Evolutionary conservation across 2,113 vertebrate species (phyloP), one percentile per base, ranked within the genome.

Genomic region (Numenius arquata): DNA sequence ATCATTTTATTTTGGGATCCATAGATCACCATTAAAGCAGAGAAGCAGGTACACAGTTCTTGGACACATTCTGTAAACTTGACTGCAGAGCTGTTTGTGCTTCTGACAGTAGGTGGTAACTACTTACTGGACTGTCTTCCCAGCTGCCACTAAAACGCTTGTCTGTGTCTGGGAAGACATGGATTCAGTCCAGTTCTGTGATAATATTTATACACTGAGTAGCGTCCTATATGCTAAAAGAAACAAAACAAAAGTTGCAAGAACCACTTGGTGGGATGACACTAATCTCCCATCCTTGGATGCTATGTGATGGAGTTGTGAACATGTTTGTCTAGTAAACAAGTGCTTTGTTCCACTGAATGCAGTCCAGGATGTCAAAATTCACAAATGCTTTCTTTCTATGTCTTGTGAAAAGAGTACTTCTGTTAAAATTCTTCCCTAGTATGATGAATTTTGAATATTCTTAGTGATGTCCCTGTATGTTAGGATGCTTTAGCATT

Each of bases 1-100:
- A 45, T 83, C 66, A 55, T 88, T 92, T 74, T 47, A 9, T 85
- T 81, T 83, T 66, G 88, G 48, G 18, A 36, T 88, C 25, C 13
- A 2, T 45, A 63, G 59, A 70, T 85, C 45, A 75, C 71, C 63
- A 19, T 76, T 76, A 86, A 92, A 96, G 78, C 63, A 82, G 76
- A 43, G 70, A 55, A 97, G 84, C 65, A 86, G 93, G 27, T 59
- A n/a, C 36, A 86, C 59, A 89, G 68, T 94, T 96, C 75, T 94
- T 96, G 89, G 81, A 91, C 85, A 62, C 26, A 43, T 92, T 89
- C 43, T 63, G 27, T 78, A 50, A 50, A 81, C 55, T 87, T 90
- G 38, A 23, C 82, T 93, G 93, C 82, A 89, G 71, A 80, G 84
- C 73, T 88, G 48, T 91, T 70, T 23, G 8, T 93, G 77, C n/a